A percentile compares a stretch with the other conserved stretches of the same genome.
phyloP scores from a whole-genome alignment of 2,888 invertebrate species.

The Acleris literana region DNA sequence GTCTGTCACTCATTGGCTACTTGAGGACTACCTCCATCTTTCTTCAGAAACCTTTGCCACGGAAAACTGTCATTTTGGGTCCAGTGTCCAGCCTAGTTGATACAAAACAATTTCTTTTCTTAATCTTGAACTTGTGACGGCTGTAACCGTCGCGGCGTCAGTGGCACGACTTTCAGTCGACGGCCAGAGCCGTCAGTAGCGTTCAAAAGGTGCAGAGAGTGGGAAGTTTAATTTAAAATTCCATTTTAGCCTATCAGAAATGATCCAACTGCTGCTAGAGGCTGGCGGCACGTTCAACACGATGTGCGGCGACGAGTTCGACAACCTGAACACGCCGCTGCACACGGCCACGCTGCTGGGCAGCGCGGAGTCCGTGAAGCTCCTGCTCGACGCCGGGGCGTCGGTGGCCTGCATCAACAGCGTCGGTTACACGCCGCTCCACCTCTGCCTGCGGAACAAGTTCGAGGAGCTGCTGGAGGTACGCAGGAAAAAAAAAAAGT shows the following conservation, averaged over 20 bases:
- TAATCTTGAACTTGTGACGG: too few species aligned
- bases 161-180: too few species aligned
- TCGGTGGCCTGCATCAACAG: conserved; percentile 47
- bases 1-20: too few species aligned
- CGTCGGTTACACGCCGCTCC: conserved; percentile 53
- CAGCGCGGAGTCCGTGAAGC: conserved; percentile 12
- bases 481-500: not conserved
- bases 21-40: too few species aligned
- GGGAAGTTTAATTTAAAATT: not conserved
- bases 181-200: too few species aligned
- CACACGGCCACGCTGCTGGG: conserved; percentile 53
- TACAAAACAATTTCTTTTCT: too few species aligned
- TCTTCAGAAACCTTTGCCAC: too few species aligned
- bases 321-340: conserved; percentile 48
- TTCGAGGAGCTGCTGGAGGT: conserved; percentile 36
- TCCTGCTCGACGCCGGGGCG: conserved; percentile 10
- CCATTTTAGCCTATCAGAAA: conserved; percentile 24
- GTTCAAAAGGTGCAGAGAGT: too few species aligned
- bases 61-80: too few species aligned
- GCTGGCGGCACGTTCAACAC: conserved; percentile 25
- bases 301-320: conserved; percentile 28
- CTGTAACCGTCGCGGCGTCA: too few species aligned
- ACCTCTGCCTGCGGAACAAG: conserved; percentile 49
- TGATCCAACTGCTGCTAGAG: conserved; percentile 11
- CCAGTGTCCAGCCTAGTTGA: too few species aligned